These are phyloP conservation scores for Alitta virens DNA, from an alignment of 2,888 invertebrate genomes.

Conservation along the genomic window DNA sequence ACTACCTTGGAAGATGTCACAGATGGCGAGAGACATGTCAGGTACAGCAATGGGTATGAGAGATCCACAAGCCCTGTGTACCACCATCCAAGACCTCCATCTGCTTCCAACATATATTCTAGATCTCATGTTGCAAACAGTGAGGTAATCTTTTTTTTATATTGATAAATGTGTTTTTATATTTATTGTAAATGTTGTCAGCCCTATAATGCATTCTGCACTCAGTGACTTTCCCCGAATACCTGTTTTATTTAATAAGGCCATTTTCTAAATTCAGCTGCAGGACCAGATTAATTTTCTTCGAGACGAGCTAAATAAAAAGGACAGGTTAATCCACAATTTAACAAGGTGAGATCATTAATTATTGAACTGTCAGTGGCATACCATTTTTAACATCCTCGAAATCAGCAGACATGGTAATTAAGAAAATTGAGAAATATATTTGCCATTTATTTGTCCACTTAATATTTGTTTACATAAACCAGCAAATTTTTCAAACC, in stretches of 20 bases:
- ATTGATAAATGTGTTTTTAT: no score
- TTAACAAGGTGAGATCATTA: conserved; percentile 50
- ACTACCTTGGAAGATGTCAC: neutral
- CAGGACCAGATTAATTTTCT: conserved; percentile 51
- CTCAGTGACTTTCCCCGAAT: neutral
- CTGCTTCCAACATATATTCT: neutral
- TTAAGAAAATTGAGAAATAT: no score
- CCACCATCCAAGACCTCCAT: neutral
- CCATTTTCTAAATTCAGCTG: conserved; percentile 30
- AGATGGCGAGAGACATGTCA: neutral
- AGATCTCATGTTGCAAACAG: neutral
- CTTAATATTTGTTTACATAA: no score
- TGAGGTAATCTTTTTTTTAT: neutral
- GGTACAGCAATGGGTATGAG: neutral
- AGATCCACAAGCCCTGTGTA: neutral
- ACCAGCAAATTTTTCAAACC: no score
- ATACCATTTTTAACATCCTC: no score
- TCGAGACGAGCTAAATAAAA: conserved; percentile 51
- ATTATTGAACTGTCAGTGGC: no score
- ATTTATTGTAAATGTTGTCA: no score
- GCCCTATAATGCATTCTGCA: no score
- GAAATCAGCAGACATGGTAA: no score
- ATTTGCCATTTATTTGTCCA: no score
- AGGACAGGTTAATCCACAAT: conserved; percentile 52
- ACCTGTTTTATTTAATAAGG: neutral